A percentile compares a stretch with the other conserved stretches of the same genome.
Conservation (phyloP, 2,888 invertebrate genomes). For the Liodrosophila aerea region DNA sequence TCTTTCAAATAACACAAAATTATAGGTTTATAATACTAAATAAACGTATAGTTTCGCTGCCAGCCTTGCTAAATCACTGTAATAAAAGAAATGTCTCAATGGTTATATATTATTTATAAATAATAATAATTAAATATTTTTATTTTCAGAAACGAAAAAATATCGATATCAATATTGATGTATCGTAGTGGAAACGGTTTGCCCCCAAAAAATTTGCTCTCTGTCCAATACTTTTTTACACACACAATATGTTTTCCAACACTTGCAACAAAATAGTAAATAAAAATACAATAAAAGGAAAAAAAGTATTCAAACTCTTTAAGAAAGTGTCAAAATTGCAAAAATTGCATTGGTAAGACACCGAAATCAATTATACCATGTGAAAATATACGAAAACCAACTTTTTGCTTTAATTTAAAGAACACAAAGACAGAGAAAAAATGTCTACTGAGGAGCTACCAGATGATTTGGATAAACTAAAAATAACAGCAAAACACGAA, state of each 20-base stretch:
- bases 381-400: background rate
- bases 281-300: constrained; percentile 29
- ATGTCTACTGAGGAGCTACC: constrained; percentile 83
- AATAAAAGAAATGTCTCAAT: too few species aligned
- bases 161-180: background rate
- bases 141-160: background rate
- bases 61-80: too few species aligned
- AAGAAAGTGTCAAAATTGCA: too few species aligned
- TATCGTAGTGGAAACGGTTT: constrained; percentile 19
- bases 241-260: constrained; percentile 21
- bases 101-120: too few species aligned
- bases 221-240: background rate
- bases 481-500: constrained; percentile 84
- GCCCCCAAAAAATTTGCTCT: too few species aligned
- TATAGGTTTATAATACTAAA: too few species aligned
- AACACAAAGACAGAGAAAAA: constrained; percentile 10
- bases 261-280: constrained; percentile 47
- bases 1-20: too few species aligned
- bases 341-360: too few species aligned
- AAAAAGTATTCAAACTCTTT: constrained; percentile 15
- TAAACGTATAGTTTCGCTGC: too few species aligned
- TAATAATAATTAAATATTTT: background rate
- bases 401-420: background rate
- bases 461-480: constrained; percentile 84
- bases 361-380: background rate